Evolutionary conservation across 2,113 vertebrate species (phyloP).

Genomic region (Brevimyrus niger): DNA sequence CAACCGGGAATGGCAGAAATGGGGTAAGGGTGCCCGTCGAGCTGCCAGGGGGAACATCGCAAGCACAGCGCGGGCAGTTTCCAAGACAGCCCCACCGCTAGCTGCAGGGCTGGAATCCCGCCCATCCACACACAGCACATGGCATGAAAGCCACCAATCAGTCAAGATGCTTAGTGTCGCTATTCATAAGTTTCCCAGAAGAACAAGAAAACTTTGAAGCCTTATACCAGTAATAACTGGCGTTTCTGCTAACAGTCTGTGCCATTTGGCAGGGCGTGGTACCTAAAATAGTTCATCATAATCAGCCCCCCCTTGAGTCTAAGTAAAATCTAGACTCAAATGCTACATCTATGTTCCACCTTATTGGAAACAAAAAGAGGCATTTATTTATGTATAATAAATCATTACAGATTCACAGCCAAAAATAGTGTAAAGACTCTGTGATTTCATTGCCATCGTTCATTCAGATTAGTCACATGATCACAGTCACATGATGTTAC

Average conservation of each 20-base stretch:
- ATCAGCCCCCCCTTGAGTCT: not conserved
- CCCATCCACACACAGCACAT: slow-evolving; percentile 13
- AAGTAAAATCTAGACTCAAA: not conserved
- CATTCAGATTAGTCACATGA: not conserved
- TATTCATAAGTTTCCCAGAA: not conserved
- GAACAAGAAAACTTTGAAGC: not conserved
- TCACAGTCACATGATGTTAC: not conserved
- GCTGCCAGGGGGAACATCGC: slow-evolving; percentile 43
- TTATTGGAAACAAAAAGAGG: not conserved
- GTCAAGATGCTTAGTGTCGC: not conserved
- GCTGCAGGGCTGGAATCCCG: slow-evolving; percentile 29
- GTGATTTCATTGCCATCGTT: not conserved
- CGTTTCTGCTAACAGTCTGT: not conserved
- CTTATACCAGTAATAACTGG: not conserved
- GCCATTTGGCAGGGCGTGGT: not conserved
- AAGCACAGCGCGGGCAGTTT: slow-evolving; percentile 21
- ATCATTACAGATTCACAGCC: not conserved
- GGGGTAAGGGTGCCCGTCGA: slow-evolving; percentile 35
- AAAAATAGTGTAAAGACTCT: not conserved
- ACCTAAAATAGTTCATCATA: not conserved
- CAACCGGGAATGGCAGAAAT: slow-evolving; percentile 45
- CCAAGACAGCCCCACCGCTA: slow-evolving; percentile 37
- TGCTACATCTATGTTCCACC: not conserved
- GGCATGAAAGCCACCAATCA: not conserved
- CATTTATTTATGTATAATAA: not conserved